These are phyloP conservation scores for Pluvialis apricaria DNA, from an alignment of 2,113 vertebrate species.

Conservation along the genomic window DNA sequence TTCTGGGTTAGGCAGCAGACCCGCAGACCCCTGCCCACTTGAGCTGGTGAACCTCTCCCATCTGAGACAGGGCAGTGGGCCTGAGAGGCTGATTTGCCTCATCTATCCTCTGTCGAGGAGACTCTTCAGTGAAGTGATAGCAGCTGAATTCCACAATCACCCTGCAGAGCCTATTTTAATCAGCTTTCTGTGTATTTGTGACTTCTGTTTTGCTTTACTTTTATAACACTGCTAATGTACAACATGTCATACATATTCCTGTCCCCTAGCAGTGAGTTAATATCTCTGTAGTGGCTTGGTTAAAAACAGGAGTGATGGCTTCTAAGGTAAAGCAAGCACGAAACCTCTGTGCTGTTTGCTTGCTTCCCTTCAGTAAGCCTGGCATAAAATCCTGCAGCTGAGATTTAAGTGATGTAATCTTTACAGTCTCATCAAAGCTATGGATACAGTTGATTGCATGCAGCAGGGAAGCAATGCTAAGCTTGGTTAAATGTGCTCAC, in stretches of 20 bases:
- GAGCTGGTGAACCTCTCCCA: background rate
- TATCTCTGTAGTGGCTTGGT: too few relatives aligned
- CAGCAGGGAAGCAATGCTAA: background rate
- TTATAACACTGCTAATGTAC: background rate
- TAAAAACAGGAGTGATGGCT: rapidly evolving
- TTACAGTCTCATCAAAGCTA: background rate
- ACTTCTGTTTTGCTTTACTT: background rate
- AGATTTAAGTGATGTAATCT: background rate
- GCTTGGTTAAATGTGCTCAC: background rate
- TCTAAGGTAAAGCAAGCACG: rapidly evolving
- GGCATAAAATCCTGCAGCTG: background rate
- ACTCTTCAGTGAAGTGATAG: background rate
- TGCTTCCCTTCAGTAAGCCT: background rate
- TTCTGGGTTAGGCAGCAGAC: background rate
- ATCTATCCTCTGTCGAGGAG: rapidly evolving
- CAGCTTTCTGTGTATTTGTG: background rate
- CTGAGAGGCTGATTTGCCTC: background rate
- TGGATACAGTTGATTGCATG: background rate
- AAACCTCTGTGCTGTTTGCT: rapidly evolving
- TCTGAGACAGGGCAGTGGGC: background rate
- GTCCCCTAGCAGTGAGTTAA: background rate
- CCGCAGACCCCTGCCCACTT: background rate
- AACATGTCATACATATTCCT: rapidly evolving
- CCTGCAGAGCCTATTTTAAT: background rate
- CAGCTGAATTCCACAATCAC: background rate